A percentile compares a stretch with the other conserved stretches of the same genome.
Evolutionary conservation across 2,797 vertebrate species (phyloP).

Genomic region (Xenopus petersii): DNA sequence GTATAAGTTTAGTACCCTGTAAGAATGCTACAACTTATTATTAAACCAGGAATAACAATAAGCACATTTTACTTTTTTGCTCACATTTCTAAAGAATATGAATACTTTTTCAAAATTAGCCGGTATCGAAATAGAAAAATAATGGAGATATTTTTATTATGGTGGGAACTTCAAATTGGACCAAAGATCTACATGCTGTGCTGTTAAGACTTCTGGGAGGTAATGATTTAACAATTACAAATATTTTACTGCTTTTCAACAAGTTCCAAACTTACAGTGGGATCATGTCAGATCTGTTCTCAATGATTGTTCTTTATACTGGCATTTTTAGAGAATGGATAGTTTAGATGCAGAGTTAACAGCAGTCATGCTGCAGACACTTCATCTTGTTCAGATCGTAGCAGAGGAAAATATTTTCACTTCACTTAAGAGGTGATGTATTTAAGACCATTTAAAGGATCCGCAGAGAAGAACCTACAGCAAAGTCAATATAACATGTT

Average conservation of each 20-base stretch:
- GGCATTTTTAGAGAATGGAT: background rate
- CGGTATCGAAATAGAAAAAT: too few relatives aligned
- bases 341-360: background rate
- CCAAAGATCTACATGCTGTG: background rate
- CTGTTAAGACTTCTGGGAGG: background rate
- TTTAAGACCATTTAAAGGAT: background rate
- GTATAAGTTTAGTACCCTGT: too few relatives aligned
- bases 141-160: background rate
- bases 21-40: too few relatives aligned
- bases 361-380: background rate
- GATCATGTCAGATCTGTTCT: background rate
- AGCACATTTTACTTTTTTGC: too few relatives aligned
- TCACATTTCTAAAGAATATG: too few relatives aligned
- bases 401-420: background rate
- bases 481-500: background rate
- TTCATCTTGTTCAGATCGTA: background rate
- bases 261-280: background rate
- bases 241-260: background rate
- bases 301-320: background rate
- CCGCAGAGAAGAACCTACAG: background rate
- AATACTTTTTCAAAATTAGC: too few relatives aligned
- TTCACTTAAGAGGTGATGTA: background rate
- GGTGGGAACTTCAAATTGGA: background rate
- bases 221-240: conserved; percentile 2
- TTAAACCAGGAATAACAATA: too few relatives aligned